These are phyloP conservation scores for Vollenhovia emeryi DNA, from an alignment of 1,140 invertebrate species.

Conservation along the genomic window DNA sequence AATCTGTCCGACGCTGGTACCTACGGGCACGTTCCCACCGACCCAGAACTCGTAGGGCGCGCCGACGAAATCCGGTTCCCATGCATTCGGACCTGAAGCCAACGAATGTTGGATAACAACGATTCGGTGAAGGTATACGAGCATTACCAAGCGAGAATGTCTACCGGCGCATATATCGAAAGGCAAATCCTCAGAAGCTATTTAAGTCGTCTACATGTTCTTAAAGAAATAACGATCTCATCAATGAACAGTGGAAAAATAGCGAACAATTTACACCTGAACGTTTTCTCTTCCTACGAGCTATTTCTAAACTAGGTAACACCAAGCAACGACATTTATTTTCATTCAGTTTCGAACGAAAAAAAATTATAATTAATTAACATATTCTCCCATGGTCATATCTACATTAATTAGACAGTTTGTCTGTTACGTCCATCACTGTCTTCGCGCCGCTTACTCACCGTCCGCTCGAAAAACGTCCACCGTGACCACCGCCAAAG, in stretches of 20 bases:
- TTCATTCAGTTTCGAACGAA: not conserved
- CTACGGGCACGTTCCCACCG: slow-evolving; percentile 92
- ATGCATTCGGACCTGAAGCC: slow-evolving; percentile 82
- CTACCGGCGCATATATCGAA: not conserved
- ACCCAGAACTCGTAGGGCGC: slow-evolving; percentile 96
- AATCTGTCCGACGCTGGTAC: slow-evolving; percentile 95
- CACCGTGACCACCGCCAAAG: slow-evolving; percentile 93
- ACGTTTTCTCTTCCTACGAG: not conserved
- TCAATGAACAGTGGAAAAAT: not conserved
- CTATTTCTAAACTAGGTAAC: not conserved
- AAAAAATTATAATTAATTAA: too few relatives aligned
- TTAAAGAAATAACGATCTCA: not conserved
- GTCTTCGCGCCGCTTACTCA: slow-evolving; percentile 71
- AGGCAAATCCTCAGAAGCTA: not conserved
- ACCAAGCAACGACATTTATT: not conserved
- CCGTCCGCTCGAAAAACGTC: slow-evolving; percentile 87
- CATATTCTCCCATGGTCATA: not conserved
- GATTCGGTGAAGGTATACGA: not conserved
- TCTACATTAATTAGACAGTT: not conserved
- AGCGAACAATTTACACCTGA: not conserved
- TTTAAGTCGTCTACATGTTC: not conserved
- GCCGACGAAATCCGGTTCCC: slow-evolving; percentile 93
- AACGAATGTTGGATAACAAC: not conserved
- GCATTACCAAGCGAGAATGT: not conserved
- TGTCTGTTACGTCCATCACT: not conserved